Conservation (phyloP, 2,888 invertebrate species). For the Dorcus hopei region DNA sequence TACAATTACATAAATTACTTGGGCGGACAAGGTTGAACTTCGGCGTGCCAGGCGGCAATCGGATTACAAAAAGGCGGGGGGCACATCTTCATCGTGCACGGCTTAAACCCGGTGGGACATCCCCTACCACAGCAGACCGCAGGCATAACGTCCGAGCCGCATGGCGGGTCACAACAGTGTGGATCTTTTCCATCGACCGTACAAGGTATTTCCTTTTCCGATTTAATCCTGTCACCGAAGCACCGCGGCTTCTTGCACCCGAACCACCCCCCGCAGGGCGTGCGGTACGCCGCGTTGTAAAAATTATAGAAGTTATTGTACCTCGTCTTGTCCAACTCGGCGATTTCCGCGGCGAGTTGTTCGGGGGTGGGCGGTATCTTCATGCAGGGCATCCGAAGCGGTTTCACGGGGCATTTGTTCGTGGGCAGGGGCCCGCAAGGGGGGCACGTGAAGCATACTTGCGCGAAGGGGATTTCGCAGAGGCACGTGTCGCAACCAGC, state of each 20-base stretch:
- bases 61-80: slow-evolving; percentile 42
- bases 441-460: slow-evolving; percentile 18
- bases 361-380: slow-evolving; percentile 1
- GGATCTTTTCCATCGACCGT: slow-evolving; percentile 36
- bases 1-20: background rate
- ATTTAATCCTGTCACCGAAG: background rate
- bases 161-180: slow-evolving; percentile 31
- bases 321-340: slow-evolving; percentile 21
- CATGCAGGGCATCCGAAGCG: slow-evolving; percentile 17
- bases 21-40: slow-evolving; percentile 40
- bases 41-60: slow-evolving; percentile 42
- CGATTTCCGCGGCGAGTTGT: slow-evolving; percentile 4
- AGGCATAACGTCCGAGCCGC: slow-evolving; percentile 11
- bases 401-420: slow-evolving; percentile 16
- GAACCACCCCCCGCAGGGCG: background rate
- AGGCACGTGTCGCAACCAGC: background rate
- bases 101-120: slow-evolving; percentile 46
- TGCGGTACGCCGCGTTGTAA: slow-evolving; percentile 37
- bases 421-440: slow-evolving; percentile 17
- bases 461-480: slow-evolving; percentile 13
- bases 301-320: slow-evolving; percentile 44
- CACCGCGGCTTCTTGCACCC: background rate
- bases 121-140: slow-evolving; percentile 15
- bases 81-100: slow-evolving; percentile 41
- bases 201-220: background rate